Evolutionary conservation across 2,797 vertebrate genomes (phyloP).

Genomic region (Arremon brunneinucha): DNA sequence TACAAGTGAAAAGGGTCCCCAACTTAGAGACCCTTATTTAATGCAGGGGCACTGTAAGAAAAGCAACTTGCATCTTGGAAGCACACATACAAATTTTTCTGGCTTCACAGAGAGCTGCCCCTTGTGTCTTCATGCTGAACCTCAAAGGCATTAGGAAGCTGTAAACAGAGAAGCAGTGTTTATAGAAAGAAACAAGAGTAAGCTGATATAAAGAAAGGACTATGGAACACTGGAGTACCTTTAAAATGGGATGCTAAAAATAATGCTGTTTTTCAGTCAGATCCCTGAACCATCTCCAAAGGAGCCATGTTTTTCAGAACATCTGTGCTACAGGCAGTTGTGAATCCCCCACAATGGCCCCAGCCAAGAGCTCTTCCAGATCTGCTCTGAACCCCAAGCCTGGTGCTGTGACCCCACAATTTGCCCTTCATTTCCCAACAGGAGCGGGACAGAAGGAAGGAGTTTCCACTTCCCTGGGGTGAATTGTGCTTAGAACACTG

Average conservation of each 20-base stretch:
- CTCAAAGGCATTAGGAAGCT: neutral
- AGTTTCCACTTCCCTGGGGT: neutral
- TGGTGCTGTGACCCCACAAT: accelerated
- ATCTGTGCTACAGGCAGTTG: neutral
- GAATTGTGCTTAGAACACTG: neutral
- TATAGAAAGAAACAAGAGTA: neutral
- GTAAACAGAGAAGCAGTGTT: neutral
- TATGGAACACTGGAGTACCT: neutral
- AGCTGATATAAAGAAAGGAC: neutral
- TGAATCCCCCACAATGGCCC: neutral
- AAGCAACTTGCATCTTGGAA: accelerated
- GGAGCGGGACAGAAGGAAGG: neutral
- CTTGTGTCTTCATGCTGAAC: neutral
- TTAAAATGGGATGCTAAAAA: neutral
- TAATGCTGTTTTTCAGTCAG: neutral
- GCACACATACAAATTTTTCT: neutral
- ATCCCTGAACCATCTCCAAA: neutral
- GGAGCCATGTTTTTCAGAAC: neutral
- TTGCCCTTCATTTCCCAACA: neutral
- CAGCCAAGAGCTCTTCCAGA: neutral
- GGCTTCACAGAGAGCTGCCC: neutral
- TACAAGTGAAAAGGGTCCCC: accelerated
- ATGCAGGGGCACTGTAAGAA: neutral
- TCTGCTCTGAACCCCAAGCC: accelerated
- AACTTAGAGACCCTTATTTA: neutral